phyloP scores from a whole-genome alignment of 2,113 vertebrate genomes.

The Paedocypris sp. region DNA sequence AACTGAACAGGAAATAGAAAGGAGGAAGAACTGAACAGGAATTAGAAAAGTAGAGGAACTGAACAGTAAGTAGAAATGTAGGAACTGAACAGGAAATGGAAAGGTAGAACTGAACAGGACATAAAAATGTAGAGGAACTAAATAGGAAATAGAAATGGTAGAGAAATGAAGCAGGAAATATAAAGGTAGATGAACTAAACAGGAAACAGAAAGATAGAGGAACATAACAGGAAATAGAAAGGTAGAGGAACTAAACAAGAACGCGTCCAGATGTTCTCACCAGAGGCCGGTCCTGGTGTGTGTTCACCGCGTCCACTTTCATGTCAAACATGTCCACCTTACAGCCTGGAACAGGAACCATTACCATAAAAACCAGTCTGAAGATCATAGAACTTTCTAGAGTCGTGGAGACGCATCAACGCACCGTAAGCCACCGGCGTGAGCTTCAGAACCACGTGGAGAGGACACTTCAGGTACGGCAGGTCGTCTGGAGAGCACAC shows the following conservation, averaged over 20 bases:
- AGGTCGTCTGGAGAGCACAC: constrained; percentile 69
- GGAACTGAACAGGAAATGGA: too few species aligned
- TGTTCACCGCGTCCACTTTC: constrained; percentile 84
- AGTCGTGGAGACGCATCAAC: background rate
- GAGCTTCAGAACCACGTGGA: constrained; percentile 85
- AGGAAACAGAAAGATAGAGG: background rate
- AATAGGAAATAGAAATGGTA: too few species aligned
- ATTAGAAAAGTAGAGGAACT: too few species aligned
- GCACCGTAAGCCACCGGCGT: constrained; percentile 89
- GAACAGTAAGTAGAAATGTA: too few species aligned
- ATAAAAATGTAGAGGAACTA: too few species aligned
- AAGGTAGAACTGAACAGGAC: too few species aligned
- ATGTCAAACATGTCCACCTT: constrained; percentile 82
- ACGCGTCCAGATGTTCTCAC: constrained; percentile 54
- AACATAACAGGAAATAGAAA: background rate
- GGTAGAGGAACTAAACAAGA: background rate
- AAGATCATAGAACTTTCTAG: background rate
- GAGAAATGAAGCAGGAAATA: too few species aligned
- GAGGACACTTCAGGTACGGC: constrained; percentile 84
- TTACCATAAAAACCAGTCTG: background rate
- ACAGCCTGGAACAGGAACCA: constrained; percentile 64
- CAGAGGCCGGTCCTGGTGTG: constrained; percentile 74
- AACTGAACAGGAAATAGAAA: too few species aligned
- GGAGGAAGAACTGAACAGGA: too few species aligned
- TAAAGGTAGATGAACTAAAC: too few species aligned